Base-by-base conservation (phyloP, 2,888 invertebrate species). In the Tridacna crocea region DNA sequence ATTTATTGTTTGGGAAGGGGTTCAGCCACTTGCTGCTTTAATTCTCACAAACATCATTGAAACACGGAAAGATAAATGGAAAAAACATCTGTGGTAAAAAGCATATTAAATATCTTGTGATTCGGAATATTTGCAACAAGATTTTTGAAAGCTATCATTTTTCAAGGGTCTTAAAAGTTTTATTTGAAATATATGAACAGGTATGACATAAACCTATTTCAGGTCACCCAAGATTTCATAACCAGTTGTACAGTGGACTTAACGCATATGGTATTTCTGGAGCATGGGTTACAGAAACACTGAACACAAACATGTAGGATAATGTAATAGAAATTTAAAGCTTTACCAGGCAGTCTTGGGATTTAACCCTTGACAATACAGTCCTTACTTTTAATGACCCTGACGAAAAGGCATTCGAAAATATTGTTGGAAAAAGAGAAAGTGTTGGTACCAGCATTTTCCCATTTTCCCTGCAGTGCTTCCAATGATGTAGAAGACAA, bases 181-280 rank as follows among this genome's bases (percentile, higher is more conserved):
- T 36, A 36, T 36, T 36, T 2, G 8, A 36, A 36, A 36, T 36
- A 36, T 36, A 8, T n/a, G 36, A 36, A 8, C 3, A 36, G 36
- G 36, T 36, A 36, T 36, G 36, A 4, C 3, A 36, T 36, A 36
- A 22, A 17, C 55, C 19, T 51, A 24, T 79, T 85, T 15, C 96
- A 98, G 99, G 99, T 85, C 99, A 99, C 95, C 99, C 99, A 0
- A 97, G 97, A 93, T 99, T 99, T 96, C 99, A 99, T 96, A 99
- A 99, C 95, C 99, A 99, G 95, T 96, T 99, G 58, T 99, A 99
- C n/a, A 97, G 97, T 93, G 99, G 99, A 0, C 95, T 99, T 95
- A 99, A 99, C 95, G 95, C 99, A 93, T 96, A 99, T 80, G 98
- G 98, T 0, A 96, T 99, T 96, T 99, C 98, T 4, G 99, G 99